Percentiles rank a stretch among this genome's conserved stretches.
Evolutionary conservation across 2,888 invertebrate species (phyloP).

Genomic region (Arrhopalites spinosus): DNA sequence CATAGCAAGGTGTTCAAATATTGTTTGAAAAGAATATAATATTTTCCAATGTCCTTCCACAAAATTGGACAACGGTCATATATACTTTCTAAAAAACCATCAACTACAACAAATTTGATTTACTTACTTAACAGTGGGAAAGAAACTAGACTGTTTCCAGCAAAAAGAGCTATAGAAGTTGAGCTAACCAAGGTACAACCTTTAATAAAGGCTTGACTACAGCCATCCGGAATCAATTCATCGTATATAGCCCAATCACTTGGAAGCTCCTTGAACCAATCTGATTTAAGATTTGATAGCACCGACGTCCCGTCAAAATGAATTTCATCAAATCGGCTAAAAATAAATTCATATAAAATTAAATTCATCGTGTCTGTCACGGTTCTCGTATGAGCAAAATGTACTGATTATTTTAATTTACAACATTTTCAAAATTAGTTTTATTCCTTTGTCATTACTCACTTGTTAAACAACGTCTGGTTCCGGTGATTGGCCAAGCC

Average conservation of each 20-base stretch:
- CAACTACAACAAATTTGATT: too few relatives aligned
- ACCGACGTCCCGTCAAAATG: constrained; percentile 1
- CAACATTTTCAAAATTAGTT: background rate
- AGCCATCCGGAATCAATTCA: constrained; percentile 77
- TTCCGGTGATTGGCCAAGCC: constrained; percentile 39
- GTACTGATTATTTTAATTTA: background rate
- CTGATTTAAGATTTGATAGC: background rate
- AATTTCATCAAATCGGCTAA: background rate
- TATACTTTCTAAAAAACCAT: background rate
- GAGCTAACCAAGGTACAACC: constrained; percentile 83
- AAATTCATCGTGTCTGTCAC: background rate
- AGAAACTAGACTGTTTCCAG: constrained; percentile 61
- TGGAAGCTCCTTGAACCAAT: constrained; percentile 61
- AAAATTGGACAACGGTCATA: too few relatives aligned
- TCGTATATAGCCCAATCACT: constrained; percentile 87
- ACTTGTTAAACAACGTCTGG: constrained; percentile 43
- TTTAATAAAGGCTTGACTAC: constrained; percentile 66
- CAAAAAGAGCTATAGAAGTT: constrained; percentile 77
- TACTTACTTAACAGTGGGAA: background rate
- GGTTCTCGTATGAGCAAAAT: background rate
- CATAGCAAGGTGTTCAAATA: too few relatives aligned
- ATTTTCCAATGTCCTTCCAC: too few relatives aligned
- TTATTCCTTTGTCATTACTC: background rate
- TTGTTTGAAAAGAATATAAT: too few relatives aligned
- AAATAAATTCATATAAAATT: background rate